These are phyloP conservation scores for Potamilus streckersoni DNA, from an alignment of 1,140 invertebrate genomes.

Conservation along the genomic window DNA sequence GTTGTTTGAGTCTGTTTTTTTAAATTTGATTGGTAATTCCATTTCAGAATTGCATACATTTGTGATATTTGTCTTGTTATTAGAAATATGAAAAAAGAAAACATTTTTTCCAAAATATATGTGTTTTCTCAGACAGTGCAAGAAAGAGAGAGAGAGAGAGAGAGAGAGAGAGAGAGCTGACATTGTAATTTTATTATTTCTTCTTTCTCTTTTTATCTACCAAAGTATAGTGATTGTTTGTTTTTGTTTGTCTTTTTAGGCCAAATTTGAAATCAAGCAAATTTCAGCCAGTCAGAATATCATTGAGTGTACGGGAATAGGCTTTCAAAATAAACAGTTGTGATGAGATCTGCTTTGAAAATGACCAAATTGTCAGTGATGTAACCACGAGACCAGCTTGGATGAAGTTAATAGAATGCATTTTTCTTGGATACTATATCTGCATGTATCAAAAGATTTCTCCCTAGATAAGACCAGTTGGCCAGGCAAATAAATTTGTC, in stretches of 20 bases:
- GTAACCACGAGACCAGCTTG: too few relatives aligned
- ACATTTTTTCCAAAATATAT: not conserved
- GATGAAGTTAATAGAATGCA: too few relatives aligned
- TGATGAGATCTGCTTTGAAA: not conserved
- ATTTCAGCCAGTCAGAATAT: constrained; percentile 54
- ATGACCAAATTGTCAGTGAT: too few relatives aligned
- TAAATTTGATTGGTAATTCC: too few relatives aligned
- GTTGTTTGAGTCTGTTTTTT: too few relatives aligned
- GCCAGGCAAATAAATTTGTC: too few relatives aligned
- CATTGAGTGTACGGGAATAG: constrained; percentile 70
- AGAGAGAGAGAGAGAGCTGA: not conserved
- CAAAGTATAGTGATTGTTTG: not conserved
- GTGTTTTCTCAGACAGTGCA: not conserved
- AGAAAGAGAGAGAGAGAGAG: not conserved
- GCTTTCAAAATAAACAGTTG: constrained; percentile 44
- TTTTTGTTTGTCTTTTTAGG: constrained; percentile 58
- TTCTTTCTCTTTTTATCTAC: not conserved
- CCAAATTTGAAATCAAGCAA: constrained; percentile 65
- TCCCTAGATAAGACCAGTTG: too few relatives aligned
- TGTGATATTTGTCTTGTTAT: too few relatives aligned
- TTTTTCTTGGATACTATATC: too few relatives aligned
- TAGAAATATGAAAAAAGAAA: too few relatives aligned
- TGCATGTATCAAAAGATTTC: too few relatives aligned
- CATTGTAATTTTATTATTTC: not conserved
- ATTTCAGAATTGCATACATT: too few relatives aligned